Percentiles rank a stretch among this genome's conserved stretches.
These are phyloP conservation scores for Clamator glandarius DNA, from an alignment of 2,797 vertebrate genomes.

Conservation along the genomic window DNA sequence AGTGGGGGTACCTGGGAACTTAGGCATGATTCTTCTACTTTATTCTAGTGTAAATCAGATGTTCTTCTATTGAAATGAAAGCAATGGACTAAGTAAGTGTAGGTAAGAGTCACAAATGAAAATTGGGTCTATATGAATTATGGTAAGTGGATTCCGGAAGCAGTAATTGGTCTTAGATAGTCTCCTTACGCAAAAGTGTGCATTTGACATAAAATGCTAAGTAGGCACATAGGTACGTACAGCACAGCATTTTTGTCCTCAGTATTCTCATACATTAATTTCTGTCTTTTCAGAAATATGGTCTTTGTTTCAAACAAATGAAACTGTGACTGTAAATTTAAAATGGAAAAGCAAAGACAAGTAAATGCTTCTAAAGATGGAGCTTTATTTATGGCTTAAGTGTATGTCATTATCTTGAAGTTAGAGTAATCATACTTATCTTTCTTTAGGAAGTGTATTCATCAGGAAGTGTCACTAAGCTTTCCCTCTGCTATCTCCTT, in stretches of 20 bases:
- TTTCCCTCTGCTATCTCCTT: background rate
- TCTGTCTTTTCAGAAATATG: background rate
- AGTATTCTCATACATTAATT: background rate
- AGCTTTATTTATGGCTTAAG: background rate
- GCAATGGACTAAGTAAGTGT: background rate
- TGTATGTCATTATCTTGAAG: background rate
- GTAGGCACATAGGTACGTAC: background rate
- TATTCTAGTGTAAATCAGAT: background rate
- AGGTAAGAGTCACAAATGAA: background rate
- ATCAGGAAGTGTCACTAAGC: background rate
- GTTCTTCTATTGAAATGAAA: background rate
- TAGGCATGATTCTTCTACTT: background rate
- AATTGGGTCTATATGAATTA: background rate
- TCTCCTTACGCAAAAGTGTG: background rate
- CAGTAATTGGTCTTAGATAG: background rate
- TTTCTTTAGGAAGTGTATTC: background rate
- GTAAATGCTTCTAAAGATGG: background rate
- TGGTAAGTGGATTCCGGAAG: background rate
- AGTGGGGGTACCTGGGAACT: slow-evolving; percentile 8
- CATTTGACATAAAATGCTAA: background rate
- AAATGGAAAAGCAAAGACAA: background rate
- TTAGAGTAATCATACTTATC: background rate
- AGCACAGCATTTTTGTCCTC: background rate
- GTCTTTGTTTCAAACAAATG: background rate
- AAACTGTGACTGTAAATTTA: background rate